Evolutionary conservation across 2,888 invertebrate species (phyloP).

Genomic region (Eristalis arbustorum): DNA sequence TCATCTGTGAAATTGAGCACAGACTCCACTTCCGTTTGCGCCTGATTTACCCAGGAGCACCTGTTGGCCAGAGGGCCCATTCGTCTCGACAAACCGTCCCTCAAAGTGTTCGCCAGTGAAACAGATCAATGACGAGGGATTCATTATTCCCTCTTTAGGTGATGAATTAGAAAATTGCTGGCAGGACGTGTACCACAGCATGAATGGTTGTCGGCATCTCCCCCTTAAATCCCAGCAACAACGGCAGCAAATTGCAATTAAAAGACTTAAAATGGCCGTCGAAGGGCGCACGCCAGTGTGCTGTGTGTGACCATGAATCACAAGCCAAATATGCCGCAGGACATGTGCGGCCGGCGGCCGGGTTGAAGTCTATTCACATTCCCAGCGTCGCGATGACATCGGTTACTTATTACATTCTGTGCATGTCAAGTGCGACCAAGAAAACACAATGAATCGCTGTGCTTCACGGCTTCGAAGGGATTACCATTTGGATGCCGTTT

Average conservation of each 20-base stretch:
- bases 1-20: neutral
- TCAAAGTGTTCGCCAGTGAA: neutral
- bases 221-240: neutral
- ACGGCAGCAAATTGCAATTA: constrained; percentile 11
- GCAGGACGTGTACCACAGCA: neutral
- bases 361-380: constrained; percentile 16
- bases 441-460: neutral
- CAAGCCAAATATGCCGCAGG: neutral
- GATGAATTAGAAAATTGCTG: neutral
- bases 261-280: neutral
- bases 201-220: neutral
- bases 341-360: constrained; percentile 2
- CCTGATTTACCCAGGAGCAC: neutral
- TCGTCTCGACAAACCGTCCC: neutral
- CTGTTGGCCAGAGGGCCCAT: neutral
- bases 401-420: constrained; percentile 31
- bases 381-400: neutral
- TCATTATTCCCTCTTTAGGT: neutral
- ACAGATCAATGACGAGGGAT: neutral
- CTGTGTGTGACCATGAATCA: neutral
- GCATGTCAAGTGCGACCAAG: constrained; percentile 15
- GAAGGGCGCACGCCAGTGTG: neutral
- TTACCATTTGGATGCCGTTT: neutral
- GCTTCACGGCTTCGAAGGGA: neutral
- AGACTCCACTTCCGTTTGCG: neutral